Conservation (phyloP, 2,888 invertebrate species). For the Drosophila diplacantha region DNA sequence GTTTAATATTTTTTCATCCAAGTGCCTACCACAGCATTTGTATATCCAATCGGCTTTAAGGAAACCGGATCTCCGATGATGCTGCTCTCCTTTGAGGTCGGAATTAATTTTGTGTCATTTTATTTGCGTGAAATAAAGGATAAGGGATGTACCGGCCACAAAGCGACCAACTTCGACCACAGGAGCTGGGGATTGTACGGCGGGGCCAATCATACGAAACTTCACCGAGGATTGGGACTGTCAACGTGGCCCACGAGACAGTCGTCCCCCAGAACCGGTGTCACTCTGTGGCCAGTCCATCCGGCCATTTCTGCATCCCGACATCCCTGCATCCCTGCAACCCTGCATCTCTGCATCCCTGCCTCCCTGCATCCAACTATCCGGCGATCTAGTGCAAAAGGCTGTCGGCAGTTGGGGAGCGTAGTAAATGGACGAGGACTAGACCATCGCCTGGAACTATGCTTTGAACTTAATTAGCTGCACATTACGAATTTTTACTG, state of each 20-base stretch:
- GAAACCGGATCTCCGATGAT: slow-evolving; percentile 1
- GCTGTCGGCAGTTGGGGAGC: slow-evolving; percentile 11
- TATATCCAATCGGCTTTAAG: slow-evolving; percentile 14
- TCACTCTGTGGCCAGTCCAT: slow-evolving; percentile 4
- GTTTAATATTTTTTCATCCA: neutral
- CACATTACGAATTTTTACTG: slow-evolving; percentile 58
- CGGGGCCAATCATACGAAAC: slow-evolving; percentile 33
- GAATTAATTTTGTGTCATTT: slow-evolving; percentile 35
- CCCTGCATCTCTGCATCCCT: neutral
- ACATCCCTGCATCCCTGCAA: neutral
- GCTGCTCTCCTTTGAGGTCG: slow-evolving; percentile 7
- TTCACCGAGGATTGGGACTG: slow-evolving; percentile 32
- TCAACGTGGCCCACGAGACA: slow-evolving; percentile 13
- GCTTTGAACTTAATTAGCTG: slow-evolving; percentile 73
- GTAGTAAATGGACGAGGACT: slow-evolving; percentile 26
- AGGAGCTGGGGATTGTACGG: slow-evolving; percentile 8
- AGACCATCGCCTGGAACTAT: slow-evolving; percentile 55
- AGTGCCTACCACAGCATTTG: slow-evolving; percentile 12
- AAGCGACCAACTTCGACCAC: slow-evolving; percentile 23
- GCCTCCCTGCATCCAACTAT: neutral
- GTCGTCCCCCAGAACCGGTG: neutral
- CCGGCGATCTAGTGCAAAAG: slow-evolving; percentile 10
- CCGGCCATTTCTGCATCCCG: slow-evolving; percentile 1
- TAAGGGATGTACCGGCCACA: slow-evolving; percentile 33
- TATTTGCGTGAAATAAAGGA: slow-evolving; percentile 35